Percentiles rank a stretch among this genome's conserved stretches.
These are phyloP conservation scores for Anagrus nilaparvatae DNA, from an alignment of 1,140 invertebrate genomes.

Conservation along the genomic window DNA sequence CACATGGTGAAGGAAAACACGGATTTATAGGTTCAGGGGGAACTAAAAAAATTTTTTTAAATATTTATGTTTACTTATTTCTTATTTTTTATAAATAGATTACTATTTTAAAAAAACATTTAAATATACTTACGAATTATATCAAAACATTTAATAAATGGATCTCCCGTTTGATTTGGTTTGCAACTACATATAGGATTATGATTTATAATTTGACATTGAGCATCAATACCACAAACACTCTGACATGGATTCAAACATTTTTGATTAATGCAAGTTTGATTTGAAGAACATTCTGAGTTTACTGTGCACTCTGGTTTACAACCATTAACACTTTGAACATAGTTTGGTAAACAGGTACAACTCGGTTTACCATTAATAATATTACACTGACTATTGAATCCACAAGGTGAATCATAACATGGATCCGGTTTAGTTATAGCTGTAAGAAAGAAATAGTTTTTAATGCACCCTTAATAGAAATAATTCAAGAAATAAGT, in stretches of 20 bases:
- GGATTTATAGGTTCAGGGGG: conserved; percentile 23
- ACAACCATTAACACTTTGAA: conserved; percentile 63
- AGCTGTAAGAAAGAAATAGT: conserved; percentile 1
- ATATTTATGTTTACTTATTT: conserved; percentile 18
- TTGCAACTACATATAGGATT: conserved; percentile 54
- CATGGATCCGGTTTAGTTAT: conserved; percentile 45
- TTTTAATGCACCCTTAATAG: background rate
- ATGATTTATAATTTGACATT: conserved; percentile 54
- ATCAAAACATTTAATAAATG: conserved; percentile 50
- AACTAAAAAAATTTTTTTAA: conserved; percentile 10
- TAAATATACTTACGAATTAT: too few species aligned
- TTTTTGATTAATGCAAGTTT: conserved; percentile 67
- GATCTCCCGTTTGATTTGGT: conserved; percentile 52
- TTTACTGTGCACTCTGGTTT: conserved; percentile 66
- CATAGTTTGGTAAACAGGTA: conserved; percentile 57
- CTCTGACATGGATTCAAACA: conserved; percentile 71
- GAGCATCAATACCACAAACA: conserved; percentile 61
- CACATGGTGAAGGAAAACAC: conserved; percentile 45
- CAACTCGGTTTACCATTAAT: conserved; percentile 56
- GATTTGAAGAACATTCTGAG: conserved; percentile 57
- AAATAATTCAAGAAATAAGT: conserved; percentile 2
- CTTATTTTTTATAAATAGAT: conserved; percentile 25
- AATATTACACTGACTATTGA: conserved; percentile 62
- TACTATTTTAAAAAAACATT: too few species aligned
- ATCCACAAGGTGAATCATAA: conserved; percentile 64